Percentiles rank a stretch among this genome's conserved stretches.
These are phyloP conservation scores for Nomada flava DNA, from an alignment of 2,888 invertebrate genomes.

Conservation along the genomic window DNA sequence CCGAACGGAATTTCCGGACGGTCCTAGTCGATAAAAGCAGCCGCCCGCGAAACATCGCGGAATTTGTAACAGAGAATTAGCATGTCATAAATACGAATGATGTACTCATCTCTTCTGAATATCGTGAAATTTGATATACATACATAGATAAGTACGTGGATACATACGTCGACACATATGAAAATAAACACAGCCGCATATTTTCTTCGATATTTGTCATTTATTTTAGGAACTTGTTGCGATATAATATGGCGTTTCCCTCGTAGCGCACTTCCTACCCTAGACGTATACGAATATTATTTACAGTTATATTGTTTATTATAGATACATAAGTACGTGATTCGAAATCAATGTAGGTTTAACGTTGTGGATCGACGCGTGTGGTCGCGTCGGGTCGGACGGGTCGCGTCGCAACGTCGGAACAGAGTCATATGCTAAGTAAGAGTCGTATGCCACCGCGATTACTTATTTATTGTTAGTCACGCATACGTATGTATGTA, in stretches of 20 bases:
- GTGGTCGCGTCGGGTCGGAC: too few species aligned
- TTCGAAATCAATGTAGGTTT: constrained; percentile 40
- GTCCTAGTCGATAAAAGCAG: constrained; percentile 55
- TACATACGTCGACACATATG: not conserved
- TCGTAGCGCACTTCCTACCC: constrained; percentile 69
- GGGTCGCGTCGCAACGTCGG: too few species aligned
- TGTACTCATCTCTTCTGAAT: constrained; percentile 42
- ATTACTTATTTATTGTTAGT: too few species aligned
- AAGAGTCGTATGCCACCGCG: too few species aligned
- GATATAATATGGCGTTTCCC: constrained; percentile 69
- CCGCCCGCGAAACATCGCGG: constrained; percentile 77
- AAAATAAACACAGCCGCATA: constrained; percentile 2
- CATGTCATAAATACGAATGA: constrained; percentile 83
- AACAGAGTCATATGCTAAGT: too few species aligned
- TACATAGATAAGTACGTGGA: too few species aligned
- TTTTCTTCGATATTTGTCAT: constrained; percentile 65
- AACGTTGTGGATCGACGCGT: constrained; percentile 2
- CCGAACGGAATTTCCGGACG: constrained; percentile 67
- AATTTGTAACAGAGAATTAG: constrained; percentile 83
- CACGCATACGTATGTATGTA: too few species aligned
- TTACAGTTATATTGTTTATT: constrained; percentile 67
- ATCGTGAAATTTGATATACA: not conserved
- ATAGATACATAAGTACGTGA: constrained; percentile 66
- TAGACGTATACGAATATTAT: constrained; percentile 71
- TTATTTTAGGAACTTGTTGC: constrained; percentile 81